Base-by-base conservation (phyloP, 2,113 vertebrate species). In the Campylorhamphus procurvoides region DNA sequence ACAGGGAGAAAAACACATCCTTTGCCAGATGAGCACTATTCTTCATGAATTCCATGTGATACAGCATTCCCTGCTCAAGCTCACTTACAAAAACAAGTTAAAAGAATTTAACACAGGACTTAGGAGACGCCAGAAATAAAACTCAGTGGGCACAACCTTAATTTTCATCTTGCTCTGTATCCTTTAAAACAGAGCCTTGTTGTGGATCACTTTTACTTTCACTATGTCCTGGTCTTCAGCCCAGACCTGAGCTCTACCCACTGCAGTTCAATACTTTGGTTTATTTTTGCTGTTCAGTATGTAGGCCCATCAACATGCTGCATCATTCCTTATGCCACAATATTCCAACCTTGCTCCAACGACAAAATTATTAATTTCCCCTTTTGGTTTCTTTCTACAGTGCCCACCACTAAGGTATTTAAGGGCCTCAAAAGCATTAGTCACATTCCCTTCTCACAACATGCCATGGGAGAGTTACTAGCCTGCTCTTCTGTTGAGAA, bases 381-480 rank as follows among this genome's bases (percentile, higher is more conserved):
- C 80, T 64, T 64, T 64, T 23, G 6, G 49, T 42, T 62, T 63
- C 31, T 84, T 71, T 89, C 82, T 46, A 58, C 67, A 52, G 67
- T 18, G 22, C 75, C 88, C 89, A 73, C 66, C 59, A 52, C 31
- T 73, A 28, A 0, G 6, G 71, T 35, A 93, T 91, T 83, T 63
- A 87, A 90, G 84, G 68, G 59, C 47, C 75, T 93, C 67, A 44
- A 44, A 94, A 96, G 72, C 75, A 56, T 88, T 74, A 85, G 95
- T 80, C 74, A 71, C 67, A 77, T 76, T 66, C 46, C 78, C 74
- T 82, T 73, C 84, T 68, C 87, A n/a, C 58, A 85, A n/a, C 37
- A 53, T 23, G 28, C 78, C 0, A 0, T 85, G 89, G 69, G 87
- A 74, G 62, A 53, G 50, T 85, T 79, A 95, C 83, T 85, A 90